These are phyloP conservation scores for Fulica atra DNA, from an alignment of 2,113 vertebrate genomes.

Conservation along the genomic window DNA sequence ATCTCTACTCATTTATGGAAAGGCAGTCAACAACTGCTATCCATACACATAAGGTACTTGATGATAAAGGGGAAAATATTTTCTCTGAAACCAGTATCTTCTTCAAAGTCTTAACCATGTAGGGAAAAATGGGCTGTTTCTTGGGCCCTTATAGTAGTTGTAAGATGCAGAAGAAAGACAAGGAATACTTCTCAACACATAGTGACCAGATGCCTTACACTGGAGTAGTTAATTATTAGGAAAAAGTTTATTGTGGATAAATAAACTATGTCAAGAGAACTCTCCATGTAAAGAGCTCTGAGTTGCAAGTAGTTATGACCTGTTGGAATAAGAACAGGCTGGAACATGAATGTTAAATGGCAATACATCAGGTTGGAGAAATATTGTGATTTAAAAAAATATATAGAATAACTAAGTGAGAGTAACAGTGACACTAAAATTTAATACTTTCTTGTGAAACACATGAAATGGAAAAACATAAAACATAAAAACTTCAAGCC, in stretches of 20 bases:
- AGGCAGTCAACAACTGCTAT: background rate
- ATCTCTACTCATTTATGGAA: background rate
- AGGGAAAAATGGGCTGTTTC: background rate
- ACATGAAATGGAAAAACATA: background rate
- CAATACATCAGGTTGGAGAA: background rate
- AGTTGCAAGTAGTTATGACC: background rate
- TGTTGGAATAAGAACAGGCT: background rate
- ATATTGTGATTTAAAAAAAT: background rate
- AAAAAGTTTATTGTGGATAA: background rate
- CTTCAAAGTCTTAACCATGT: background rate
- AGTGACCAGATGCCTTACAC: fast-evolving
- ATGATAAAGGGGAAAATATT: background rate
- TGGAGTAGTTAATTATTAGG: background rate
- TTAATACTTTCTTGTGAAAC: conserved; percentile 10
- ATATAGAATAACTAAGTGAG: background rate
- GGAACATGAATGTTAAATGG: conserved; percentile 7
- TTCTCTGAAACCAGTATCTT: background rate
- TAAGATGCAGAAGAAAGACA: background rate
- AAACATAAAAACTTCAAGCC: background rate
- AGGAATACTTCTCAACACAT: background rate
- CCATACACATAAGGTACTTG: background rate
- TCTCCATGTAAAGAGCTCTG: background rate
- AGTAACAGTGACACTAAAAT: background rate
- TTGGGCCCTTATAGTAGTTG: background rate
- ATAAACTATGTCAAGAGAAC: no score